These are phyloP conservation scores for Zonitis immaculata DNA, from an alignment of 2,888 invertebrate genomes.

Conservation along the genomic window DNA sequence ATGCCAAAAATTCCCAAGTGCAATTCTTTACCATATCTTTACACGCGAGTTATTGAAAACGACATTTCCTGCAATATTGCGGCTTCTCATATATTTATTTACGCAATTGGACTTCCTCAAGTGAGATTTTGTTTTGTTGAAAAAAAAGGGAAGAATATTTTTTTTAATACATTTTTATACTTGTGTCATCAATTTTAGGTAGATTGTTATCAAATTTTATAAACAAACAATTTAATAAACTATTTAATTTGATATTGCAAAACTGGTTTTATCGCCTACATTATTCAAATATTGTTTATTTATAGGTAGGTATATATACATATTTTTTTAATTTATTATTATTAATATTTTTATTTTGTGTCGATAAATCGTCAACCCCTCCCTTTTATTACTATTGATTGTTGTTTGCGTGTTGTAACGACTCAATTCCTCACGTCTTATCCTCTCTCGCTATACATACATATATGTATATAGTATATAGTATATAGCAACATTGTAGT, in stretches of 20 bases:
- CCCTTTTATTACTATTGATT: neutral
- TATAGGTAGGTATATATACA: too few species aligned
- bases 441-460: too few species aligned
- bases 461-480: too few species aligned
- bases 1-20: neutral
- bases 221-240: conserved; percentile 7
- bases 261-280: conserved; percentile 12
- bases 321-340: neutral
- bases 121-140: neutral
- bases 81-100: too few species aligned
- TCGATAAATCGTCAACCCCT: neutral
- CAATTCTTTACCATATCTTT: neutral
- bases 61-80: conserved; percentile 25
- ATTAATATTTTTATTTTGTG: neutral
- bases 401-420: conserved; percentile 36
- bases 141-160: conserved; percentile 10
- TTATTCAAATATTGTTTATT: conserved; percentile 4
- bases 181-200: too few species aligned
- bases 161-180: conserved; percentile 21
- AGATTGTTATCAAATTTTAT: too few species aligned
- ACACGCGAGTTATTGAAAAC: conserved; percentile 27
- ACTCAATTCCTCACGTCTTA: conserved; percentile 39
- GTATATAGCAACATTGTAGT: conserved; percentile 28
- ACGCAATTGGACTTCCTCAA: conserved; percentile 15
- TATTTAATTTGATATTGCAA: conserved; percentile 10